A percentile compares a stretch with the other conserved stretches of the same genome.
phyloP scores from a whole-genome alignment of 2,888 invertebrate species.

The Ptychoptera contaminata region DNA sequence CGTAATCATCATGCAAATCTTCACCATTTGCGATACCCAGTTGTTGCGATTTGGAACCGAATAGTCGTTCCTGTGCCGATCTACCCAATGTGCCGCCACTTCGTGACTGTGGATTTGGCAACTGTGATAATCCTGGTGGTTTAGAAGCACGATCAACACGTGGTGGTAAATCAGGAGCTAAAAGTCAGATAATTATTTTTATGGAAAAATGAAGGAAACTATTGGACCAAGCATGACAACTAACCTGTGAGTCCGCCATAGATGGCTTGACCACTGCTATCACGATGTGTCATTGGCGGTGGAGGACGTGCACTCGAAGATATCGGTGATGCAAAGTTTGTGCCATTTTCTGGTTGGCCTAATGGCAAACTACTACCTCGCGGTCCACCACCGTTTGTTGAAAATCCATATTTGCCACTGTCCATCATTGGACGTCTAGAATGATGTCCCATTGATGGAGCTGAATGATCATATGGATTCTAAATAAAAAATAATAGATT shows the following conservation, averaged over 20 bases:
- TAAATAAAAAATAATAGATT: constrained; percentile 9
- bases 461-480: constrained; percentile 30
- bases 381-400: constrained; percentile 19
- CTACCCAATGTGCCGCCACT: constrained; percentile 15
- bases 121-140: constrained; percentile 45
- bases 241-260: constrained; percentile 35
- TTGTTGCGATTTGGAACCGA: constrained; percentile 34
- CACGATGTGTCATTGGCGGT: constrained; percentile 20
- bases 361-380: neutral
- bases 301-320: constrained; percentile 21
- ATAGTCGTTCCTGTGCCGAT: constrained; percentile 56
- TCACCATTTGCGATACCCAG: constrained; percentile 13
- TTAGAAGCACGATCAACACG: constrained; percentile 63
- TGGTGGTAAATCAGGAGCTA: constrained; percentile 68
- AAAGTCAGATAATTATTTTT: neutral
- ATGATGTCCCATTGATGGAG: constrained; percentile 13
- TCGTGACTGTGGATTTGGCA: constrained; percentile 38
- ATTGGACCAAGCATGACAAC: constrained; percentile 1
- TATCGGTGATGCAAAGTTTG: constrained; percentile 3
- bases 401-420: constrained; percentile 44
- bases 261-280: constrained; percentile 27
- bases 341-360: too few species aligned
- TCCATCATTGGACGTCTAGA: constrained; percentile 34
- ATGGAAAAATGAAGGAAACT: neutral
- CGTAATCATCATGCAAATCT: constrained; percentile 28